Evolutionary conservation across 1,140 invertebrate species (phyloP).

Genomic region (Papilio helenus): DNA sequence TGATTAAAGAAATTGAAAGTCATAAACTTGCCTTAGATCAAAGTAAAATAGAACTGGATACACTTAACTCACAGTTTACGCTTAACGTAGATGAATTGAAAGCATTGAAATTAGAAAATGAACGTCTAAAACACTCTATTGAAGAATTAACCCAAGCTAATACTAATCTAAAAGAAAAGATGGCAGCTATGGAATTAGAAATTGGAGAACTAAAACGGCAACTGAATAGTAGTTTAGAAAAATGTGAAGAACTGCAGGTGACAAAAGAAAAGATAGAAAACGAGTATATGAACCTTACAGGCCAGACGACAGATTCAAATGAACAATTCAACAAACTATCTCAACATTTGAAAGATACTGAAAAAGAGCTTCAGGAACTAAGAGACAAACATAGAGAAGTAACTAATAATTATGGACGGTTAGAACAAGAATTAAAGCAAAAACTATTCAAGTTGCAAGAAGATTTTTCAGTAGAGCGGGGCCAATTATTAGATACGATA

Average conservation of each 20-base stretch:
- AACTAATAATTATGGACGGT: slow-evolving; percentile 69
- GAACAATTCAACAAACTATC: slow-evolving; percentile 79
- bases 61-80: slow-evolving; percentile 70
- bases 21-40: slow-evolving; percentile 80
- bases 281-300: slow-evolving; percentile 76
- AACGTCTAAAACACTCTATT: slow-evolving; percentile 70
- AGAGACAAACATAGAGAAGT: slow-evolving; percentile 78
- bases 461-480: slow-evolving; percentile 69
- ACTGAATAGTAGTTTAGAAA: slow-evolving; percentile 67
- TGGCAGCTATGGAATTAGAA: slow-evolving; percentile 75
- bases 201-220: slow-evolving; percentile 77
- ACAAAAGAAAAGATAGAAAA: slow-evolving; percentile 79
- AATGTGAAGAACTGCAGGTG: slow-evolving; percentile 75
- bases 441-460: slow-evolving; percentile 76
- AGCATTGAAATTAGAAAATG: slow-evolving; percentile 72
- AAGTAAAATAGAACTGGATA: slow-evolving; percentile 74
- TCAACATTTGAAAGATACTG: slow-evolving; percentile 77
- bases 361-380: slow-evolving; percentile 76
- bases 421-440: slow-evolving; percentile 80
- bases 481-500: slow-evolving; percentile 61
- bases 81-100: slow-evolving; percentile 76
- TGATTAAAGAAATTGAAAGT: slow-evolving; percentile 80
- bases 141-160: slow-evolving; percentile 70
- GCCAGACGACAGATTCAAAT: slow-evolving; percentile 77
- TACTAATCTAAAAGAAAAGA: slow-evolving; percentile 66